Conservation (phyloP, 1,140 invertebrate species). For the Scaptomyza hsui region DNA sequence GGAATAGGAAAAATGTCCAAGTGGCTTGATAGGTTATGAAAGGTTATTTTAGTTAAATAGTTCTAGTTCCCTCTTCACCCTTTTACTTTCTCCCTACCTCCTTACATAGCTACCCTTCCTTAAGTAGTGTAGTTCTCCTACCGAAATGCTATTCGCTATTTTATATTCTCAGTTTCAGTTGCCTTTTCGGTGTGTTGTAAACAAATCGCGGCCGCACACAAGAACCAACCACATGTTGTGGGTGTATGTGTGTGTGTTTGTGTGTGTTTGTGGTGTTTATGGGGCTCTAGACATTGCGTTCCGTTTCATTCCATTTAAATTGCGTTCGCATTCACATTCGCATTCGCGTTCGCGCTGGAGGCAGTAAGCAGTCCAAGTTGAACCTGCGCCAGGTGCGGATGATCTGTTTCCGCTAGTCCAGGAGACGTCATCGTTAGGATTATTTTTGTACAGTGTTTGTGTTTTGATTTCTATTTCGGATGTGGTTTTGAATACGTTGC, state of each 20-base stretch:
- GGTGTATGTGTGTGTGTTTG: constrained; percentile 11
- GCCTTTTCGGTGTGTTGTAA: constrained; percentile 56
- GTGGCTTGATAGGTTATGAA: no score
- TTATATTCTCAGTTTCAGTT: constrained; percentile 19
- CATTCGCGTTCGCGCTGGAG: background rate
- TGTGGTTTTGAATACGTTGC: constrained; percentile 38
- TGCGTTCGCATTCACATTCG: no score
- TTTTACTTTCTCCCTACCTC: no score
- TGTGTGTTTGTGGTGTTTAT: background rate
- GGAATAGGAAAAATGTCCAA: no score
- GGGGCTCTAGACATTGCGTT: constrained; percentile 8
- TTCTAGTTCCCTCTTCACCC: no score
- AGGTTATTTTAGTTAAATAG: no score
- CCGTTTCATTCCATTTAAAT: constrained; percentile 27
- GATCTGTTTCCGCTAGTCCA: constrained; percentile 15
- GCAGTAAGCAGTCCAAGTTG: constrained; percentile 43
- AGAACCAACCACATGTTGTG: constrained; percentile 5
- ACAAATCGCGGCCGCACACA: constrained; percentile 48
- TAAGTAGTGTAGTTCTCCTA: constrained; percentile 7
- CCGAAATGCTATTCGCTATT: background rate
- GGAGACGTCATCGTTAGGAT: constrained; percentile 26
- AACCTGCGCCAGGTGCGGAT: constrained; percentile 63
- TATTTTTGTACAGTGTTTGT: background rate
- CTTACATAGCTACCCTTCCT: background rate
- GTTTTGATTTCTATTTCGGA: constrained; percentile 24